phyloP scores from a whole-genome alignment of 2,797 vertebrate genomes.

The Bovichtus variegatus region DNA sequence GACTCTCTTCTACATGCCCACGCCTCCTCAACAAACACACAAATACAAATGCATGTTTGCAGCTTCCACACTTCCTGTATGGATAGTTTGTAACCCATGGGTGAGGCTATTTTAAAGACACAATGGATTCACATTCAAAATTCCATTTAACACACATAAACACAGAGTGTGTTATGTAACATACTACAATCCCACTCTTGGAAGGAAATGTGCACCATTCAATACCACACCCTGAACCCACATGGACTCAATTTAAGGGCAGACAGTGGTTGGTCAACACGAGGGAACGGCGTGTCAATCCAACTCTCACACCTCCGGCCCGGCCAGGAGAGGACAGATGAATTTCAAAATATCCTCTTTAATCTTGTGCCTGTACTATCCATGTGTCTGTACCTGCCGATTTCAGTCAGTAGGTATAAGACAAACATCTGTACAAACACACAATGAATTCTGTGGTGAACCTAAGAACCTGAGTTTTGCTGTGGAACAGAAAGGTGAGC shows the following conservation, averaged over 20 bases:
- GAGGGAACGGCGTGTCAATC: conserved; percentile 18
- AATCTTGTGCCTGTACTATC: background rate
- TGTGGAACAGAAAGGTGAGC: conserved; percentile 45
- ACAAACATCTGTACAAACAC: conserved; percentile 31
- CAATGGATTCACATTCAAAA: conserved; percentile 45
- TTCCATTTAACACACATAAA: conserved; percentile 43
- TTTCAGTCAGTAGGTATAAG: background rate
- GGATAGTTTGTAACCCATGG: conserved; percentile 27
- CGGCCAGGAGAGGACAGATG: background rate
- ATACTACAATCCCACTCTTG: conserved; percentile 46
- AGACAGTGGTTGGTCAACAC: conserved; percentile 34
- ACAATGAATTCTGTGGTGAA: background rate
- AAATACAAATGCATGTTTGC: conserved; percentile 29
- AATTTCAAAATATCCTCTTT: conserved; percentile 20
- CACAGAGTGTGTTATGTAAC: conserved; percentile 52
- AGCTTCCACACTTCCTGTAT: conserved; percentile 50
- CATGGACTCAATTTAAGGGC: conserved; percentile 54
- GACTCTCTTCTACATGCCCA: conserved; percentile 3
- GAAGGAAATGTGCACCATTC: conserved; percentile 47
- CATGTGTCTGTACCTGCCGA: background rate
- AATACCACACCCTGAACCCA: conserved; percentile 63
- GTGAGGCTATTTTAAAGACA: conserved; percentile 63
- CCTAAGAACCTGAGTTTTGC: background rate
- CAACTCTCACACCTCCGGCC: conserved; percentile 6
- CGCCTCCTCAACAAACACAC: conserved; percentile 19